These are phyloP conservation scores for Scleropages formosus DNA, from an alignment of 2,797 vertebrate species.

Conservation along the genomic window DNA sequence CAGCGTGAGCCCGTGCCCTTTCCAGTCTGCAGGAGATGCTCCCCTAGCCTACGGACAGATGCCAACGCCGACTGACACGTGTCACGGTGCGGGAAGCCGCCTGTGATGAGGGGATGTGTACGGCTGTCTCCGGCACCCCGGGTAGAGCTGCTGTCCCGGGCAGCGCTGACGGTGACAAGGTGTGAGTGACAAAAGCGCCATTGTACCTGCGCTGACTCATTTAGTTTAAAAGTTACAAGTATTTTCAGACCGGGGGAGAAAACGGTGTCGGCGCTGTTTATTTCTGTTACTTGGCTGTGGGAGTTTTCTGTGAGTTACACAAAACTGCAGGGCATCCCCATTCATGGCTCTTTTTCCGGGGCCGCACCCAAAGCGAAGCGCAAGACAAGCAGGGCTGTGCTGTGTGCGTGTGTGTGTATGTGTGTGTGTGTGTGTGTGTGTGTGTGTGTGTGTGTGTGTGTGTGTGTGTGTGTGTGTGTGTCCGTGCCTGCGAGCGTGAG, in stretches of 20 bases:
- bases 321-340: not conserved
- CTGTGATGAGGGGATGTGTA: too few relatives aligned
- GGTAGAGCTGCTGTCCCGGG: too few relatives aligned
- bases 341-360: not conserved
- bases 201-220: not conserved
- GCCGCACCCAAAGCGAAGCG: too few relatives aligned
- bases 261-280: not conserved
- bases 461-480: not conserved
- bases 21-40: not conserved
- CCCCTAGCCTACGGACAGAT: too few relatives aligned
- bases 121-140: too few relatives aligned
- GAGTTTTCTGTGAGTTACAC: not conserved
- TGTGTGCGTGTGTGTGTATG: too few relatives aligned
- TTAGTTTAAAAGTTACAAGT: not conserved
- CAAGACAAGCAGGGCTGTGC: too few relatives aligned
- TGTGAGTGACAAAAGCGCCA: not conserved
- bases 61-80: not conserved
- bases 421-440: too few relatives aligned
- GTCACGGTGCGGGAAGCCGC: not conserved
- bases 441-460: too few relatives aligned
- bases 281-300: not conserved
- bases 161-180: not conserved
- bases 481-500: not conserved
- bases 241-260: not conserved
- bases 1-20: too few relatives aligned